Evolutionary conservation across 2,113 vertebrate species (phyloP).

Genomic region (Calypte anna): DNA sequence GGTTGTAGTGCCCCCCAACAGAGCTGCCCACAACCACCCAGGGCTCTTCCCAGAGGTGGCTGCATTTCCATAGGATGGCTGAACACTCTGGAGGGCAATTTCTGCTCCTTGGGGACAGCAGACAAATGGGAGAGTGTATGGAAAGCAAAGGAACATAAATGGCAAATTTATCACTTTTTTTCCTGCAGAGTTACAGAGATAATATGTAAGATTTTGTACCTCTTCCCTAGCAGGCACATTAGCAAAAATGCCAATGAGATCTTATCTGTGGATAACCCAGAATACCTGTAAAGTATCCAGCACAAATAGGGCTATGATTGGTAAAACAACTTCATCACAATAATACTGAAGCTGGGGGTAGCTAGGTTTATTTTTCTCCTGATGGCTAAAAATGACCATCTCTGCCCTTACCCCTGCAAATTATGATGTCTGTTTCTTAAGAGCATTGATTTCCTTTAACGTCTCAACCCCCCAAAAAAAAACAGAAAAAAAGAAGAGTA

Average conservation of each 20-base stretch:
- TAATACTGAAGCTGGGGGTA: slow-evolving; percentile 20
- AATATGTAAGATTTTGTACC: background rate
- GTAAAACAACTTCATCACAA: slow-evolving; percentile 55
- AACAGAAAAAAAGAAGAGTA: background rate
- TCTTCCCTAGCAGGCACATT: background rate
- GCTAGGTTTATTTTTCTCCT: slow-evolving; percentile 37
- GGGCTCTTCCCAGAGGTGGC: background rate
- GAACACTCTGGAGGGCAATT: background rate
- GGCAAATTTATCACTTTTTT: background rate
- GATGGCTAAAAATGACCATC: slow-evolving; percentile 36
- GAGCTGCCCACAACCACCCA: background rate
- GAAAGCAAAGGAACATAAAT: background rate
- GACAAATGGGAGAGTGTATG: background rate
- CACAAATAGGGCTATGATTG: slow-evolving; percentile 38
- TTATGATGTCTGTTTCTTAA: slow-evolving; percentile 55
- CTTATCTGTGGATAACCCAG: background rate
- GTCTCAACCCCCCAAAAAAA: background rate
- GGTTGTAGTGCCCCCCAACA: background rate
- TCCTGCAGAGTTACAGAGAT: background rate
- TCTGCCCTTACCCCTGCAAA: slow-evolving; percentile 37
- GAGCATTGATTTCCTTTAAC: slow-evolving; percentile 68
- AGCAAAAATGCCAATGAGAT: slow-evolving; percentile 35
- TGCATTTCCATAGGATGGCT: background rate
- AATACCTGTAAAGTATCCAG: background rate
- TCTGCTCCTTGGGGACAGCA: background rate